Conservation (phyloP, 2,888 invertebrate genomes). For the Eutolmus rufibarbis region DNA sequence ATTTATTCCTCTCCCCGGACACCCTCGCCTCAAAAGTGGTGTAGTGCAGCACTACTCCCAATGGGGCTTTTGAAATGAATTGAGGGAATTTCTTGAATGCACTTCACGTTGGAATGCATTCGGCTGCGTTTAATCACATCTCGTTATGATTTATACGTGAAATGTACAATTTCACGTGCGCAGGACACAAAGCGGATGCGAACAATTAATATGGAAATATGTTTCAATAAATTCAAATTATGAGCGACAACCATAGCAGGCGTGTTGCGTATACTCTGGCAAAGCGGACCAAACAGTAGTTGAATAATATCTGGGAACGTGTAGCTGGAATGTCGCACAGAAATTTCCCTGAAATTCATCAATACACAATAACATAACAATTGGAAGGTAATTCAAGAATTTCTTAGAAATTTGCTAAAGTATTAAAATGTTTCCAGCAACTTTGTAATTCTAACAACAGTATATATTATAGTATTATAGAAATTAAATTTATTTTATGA, state of each 20-base stretch:
- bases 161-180: slow-evolving; percentile 6
- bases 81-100: slow-evolving; percentile 33
- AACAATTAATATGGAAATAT: slow-evolving; percentile 32
- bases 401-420: background rate
- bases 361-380: background rate
- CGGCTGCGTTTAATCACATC: slow-evolving; percentile 26
- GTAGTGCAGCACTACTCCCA: background rate
- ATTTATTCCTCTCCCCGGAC: background rate
- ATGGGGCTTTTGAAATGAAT: slow-evolving; percentile 9
- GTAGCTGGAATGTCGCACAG: background rate
- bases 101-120: slow-evolving; percentile 27
- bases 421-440: background rate
- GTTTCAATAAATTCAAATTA: slow-evolving; percentile 34
- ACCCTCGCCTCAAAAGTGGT: background rate
- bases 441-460: background rate
- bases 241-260: slow-evolving; percentile 7
- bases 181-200: slow-evolving; percentile 17
- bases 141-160: slow-evolving; percentile 22
- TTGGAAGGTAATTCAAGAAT: background rate
- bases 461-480: no score
- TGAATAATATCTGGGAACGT: background rate
- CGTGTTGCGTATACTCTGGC: background rate
- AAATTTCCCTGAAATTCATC: background rate
- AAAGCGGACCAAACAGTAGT: background rate
- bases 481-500: no score